Conservation (phyloP, 2,888 invertebrate genomes). For the Meloe dianella region DNA sequence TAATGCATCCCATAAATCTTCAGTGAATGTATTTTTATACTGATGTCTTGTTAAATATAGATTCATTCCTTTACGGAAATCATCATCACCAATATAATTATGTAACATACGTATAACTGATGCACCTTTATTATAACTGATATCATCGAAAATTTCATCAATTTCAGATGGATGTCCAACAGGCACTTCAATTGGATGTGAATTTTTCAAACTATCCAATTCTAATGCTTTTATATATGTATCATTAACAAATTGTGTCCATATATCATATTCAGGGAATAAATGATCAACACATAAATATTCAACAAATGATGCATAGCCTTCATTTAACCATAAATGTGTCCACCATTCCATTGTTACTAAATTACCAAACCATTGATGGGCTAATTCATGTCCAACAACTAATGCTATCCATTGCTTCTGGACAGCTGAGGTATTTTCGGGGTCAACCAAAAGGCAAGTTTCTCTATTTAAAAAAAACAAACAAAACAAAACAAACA, state of each 20-base stretch:
- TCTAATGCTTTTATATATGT: slow-evolving; percentile 85
- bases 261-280: slow-evolving; percentile 95
- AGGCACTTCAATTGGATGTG: slow-evolving; percentile 95
- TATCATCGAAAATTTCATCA: slow-evolving; percentile 97
- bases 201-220: slow-evolving; percentile 87
- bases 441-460: slow-evolving; percentile 86
- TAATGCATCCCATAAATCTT: slow-evolving; percentile 90
- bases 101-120: slow-evolving; percentile 95
- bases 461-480: slow-evolving; percentile 70
- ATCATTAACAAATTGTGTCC: slow-evolving; percentile 94
- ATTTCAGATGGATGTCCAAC: slow-evolving; percentile 94
- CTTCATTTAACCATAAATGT: slow-evolving; percentile 95
- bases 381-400: slow-evolving; percentile 91
- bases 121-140: slow-evolving; percentile 95
- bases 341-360: slow-evolving; percentile 99
- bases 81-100: slow-evolving; percentile 89
- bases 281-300: slow-evolving; percentile 90
- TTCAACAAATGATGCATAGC: slow-evolving; percentile 88
- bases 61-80: slow-evolving; percentile 92
- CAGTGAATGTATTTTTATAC: slow-evolving; percentile 91
- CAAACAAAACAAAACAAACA: no score
- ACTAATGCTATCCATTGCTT: slow-evolving; percentile 89
- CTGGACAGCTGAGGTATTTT: slow-evolving; percentile 84
- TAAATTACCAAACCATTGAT: slow-evolving; percentile 98
- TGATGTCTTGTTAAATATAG: slow-evolving; percentile 84